Base-by-base conservation (phyloP, 1,140 invertebrate genomes). In the Eriosoma lanigerum region DNA sequence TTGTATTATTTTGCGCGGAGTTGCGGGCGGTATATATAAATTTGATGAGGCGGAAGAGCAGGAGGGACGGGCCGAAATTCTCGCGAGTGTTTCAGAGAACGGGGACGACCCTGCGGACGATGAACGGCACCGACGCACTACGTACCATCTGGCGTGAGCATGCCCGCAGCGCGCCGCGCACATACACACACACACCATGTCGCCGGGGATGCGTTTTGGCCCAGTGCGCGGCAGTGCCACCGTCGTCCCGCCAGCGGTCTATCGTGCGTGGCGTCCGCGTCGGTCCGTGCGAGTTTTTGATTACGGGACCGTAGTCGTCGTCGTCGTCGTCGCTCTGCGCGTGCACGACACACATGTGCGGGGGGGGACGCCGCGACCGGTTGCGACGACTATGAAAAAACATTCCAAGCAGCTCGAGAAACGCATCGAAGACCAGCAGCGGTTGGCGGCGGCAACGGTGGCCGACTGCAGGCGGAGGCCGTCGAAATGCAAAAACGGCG, bases 321-420 rank as follows among this genome's bases (percentile, higher is more conserved):
- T 52, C 58, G 17, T 70, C 21, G 17, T 15, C 32, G 66, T 32
- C 13, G 64, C 32, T 21, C 52, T 44, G 9, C 19, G 8, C 24
- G 17, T 54, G 19, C 56, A 21, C 26, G 12, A 68, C 64, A 68
- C 38, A 21, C 38, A n/a, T 21, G 29, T 60, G 26, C 44, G 48
- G 64, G 24, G 64, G 24, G 24, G n/a, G 5, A n/a, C 56, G 72
- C 32, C 32, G 32, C 32, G 32, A 8, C 32, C 32, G 32, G 3
- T 38, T 38, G 10, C 52, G 52, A 15, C 29, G 50, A 76, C 72
- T 26, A 78, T 78, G 75, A 78, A 78, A 78, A 78, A 78, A 48
- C 75, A 78, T 48, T 86, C 85, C 68, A 85, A 81, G 81, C 86
- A 87, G 81, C 83, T 85, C 52, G 84, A 72, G 56, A 80, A 54